Percentiles rank a stretch among this genome's conserved stretches.
These are phyloP conservation scores for Pammene aurita DNA, from an alignment of 2,888 invertebrate species.

Conservation along the genomic window DNA sequence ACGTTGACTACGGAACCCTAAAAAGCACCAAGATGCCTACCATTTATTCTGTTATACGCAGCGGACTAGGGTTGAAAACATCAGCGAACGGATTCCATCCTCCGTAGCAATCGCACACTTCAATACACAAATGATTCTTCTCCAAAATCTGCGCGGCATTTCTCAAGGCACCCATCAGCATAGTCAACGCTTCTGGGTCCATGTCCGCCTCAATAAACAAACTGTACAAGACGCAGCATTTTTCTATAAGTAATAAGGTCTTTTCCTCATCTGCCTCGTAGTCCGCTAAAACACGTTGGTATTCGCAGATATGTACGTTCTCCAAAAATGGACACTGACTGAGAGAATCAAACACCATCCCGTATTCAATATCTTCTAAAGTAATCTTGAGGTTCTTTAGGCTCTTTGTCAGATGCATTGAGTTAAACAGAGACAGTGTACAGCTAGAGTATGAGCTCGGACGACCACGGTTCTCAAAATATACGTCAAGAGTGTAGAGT, in stretches of 20 bases:
- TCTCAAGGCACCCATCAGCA: constrained; percentile 50
- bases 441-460: constrained; percentile 46
- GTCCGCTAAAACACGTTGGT: constrained; percentile 47
- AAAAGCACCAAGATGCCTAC: not conserved
- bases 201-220: constrained; percentile 57
- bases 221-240: constrained; percentile 54
- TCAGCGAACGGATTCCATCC: constrained; percentile 60
- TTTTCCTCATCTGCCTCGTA: constrained; percentile 42
- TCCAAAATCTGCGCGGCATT: constrained; percentile 48
- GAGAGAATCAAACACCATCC: constrained; percentile 51
- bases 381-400: constrained; percentile 56
- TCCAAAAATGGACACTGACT: constrained; percentile 52
- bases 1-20: no score
- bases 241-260: constrained; percentile 48
- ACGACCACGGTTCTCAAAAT: constrained; percentile 49
- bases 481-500: constrained; percentile 54
- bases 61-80: constrained; percentile 60
- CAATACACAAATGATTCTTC: constrained; percentile 51
- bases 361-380: constrained; percentile 55
- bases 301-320: constrained; percentile 58
- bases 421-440: constrained; percentile 47
- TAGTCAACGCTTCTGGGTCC: constrained; percentile 50
- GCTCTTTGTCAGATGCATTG: constrained; percentile 48
- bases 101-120: constrained; percentile 54
- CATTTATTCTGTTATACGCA: constrained; percentile 47